Evolutionary conservation across 2,113 vertebrate species (phyloP), one percentile per base, ranked within the genome.

Genomic region (Erythrocercus mccallii): DNA sequence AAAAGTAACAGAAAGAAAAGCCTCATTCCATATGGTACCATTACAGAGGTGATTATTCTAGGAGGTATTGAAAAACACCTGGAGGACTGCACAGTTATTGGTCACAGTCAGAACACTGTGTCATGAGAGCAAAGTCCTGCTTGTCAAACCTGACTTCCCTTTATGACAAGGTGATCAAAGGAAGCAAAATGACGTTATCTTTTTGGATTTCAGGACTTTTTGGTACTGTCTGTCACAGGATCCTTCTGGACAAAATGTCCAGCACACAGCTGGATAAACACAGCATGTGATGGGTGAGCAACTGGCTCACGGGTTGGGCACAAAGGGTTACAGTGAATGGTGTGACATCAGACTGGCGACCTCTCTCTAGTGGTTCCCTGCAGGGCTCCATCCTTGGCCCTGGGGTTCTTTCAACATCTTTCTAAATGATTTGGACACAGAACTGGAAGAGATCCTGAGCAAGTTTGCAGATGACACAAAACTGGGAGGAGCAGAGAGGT

Each of bases 291-390:
- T 28, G 16, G 31, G 31, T 48, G 48, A 70, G 79, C 62, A 83
- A 28, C 12, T 33, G 79, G 21, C 47, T 82, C 62, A 35, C 0
- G 0, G 30, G n/a, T 47, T 0, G 0, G 47, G 12, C 62, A 82
- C 31, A 54, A 69, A 82, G 47, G 2, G 18, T 48, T 31, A 31
- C 0, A 61, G 30, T 40, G 40, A 69, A 61, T 42, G 35, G 35
- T 10, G 25, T 27, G 31, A 69, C 47, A 90, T 35, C 62, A 77
- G 21, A 42, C 35, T 56, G 48, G 16, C 0, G 14, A 61, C 61
- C 40, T 38, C 53, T 69, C 62, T 28, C 54, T 22, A 27, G 31
- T 20, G 54, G 40, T 15, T 22, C 71, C 47, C 79, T 5, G 9
- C 62, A 90, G 79, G 61, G 62, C 47, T 90, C 87, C 54, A 48